These are phyloP conservation scores for Colletes collaris DNA, from an alignment of 2,888 invertebrate genomes.

Conservation along the genomic window DNA sequence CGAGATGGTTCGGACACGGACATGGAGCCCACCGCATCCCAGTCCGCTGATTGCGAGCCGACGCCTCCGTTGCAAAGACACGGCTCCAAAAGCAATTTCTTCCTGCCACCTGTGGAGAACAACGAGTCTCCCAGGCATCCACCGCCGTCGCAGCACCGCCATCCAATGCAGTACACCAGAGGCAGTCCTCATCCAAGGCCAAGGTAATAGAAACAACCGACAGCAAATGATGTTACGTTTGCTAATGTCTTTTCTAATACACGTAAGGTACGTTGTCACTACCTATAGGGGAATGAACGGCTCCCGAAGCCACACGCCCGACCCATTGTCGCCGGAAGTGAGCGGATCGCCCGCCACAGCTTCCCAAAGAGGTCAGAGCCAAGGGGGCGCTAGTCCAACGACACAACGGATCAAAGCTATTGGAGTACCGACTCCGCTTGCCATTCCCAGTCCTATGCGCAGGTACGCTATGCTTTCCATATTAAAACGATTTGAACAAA, in stretches of 20 bases:
- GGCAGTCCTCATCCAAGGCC: constrained; percentile 93
- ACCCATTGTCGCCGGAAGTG: constrained; percentile 86
- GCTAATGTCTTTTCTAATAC: constrained; percentile 46
- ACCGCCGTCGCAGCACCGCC: constrained; percentile 83
- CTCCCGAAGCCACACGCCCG: constrained; percentile 86
- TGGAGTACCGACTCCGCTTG: constrained; percentile 94
- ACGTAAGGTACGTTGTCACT: constrained; percentile 57
- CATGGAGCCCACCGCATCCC: constrained; percentile 94
- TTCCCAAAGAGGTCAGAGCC: constrained; percentile 80
- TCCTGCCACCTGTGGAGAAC: constrained; percentile 89
- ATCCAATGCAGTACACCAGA: constrained; percentile 86
- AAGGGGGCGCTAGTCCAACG: constrained; percentile 89
- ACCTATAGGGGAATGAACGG: constrained; percentile 86
- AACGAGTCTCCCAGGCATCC: constrained; percentile 82
- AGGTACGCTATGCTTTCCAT: constrained; percentile 85
- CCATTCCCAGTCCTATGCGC: constrained; percentile 93
- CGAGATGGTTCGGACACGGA: constrained; percentile 93
- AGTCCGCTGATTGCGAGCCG: constrained; percentile 96
- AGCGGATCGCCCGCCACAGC: constrained; percentile 82
- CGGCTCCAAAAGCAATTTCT: constrained; percentile 94
- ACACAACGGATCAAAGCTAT: constrained; percentile 95
- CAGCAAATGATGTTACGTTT: constrained; percentile 11
- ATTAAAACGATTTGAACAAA: constrained; percentile 27
- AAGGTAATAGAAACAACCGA: constrained; percentile 82
- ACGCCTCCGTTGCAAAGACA: constrained; percentile 93